Percentiles rank a stretch among this genome's conserved stretches.
Evolutionary conservation across 2,113 vertebrate genomes (phyloP).

Genomic region (Dasyprocta punctata): DNA sequence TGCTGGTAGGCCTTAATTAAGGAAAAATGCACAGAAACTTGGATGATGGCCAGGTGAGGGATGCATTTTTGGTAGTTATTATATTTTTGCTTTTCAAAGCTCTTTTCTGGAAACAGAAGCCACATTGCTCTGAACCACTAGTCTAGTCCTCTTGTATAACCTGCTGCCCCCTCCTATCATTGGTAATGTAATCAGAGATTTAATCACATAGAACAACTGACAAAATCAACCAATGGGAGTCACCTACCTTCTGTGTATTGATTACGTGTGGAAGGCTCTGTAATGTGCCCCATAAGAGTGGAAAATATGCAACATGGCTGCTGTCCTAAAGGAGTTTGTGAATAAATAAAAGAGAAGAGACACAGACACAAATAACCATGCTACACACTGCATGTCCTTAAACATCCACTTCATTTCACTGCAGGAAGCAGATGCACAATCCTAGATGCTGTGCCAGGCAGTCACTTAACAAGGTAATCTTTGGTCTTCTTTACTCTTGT

Average conservation of each 20-base stretch:
- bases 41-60: neutral
- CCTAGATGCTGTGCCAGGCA: neutral
- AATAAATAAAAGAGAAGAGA: neutral
- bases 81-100: neutral
- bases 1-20: neutral
- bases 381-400: neutral
- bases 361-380: neutral
- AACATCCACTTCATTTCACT: conserved; percentile 21
- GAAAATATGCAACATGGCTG: neutral
- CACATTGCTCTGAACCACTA: neutral
- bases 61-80: conserved; percentile 10
- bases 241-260: neutral
- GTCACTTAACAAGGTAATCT: neutral
- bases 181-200: neutral
- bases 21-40: conserved; percentile 33
- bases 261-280: neutral
- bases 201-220: neutral
- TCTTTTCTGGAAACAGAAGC: neutral
- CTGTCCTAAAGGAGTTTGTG: neutral
- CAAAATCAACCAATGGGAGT: conserved; percentile 2
- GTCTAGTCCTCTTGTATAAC: neutral
- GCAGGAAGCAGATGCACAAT: neutral
- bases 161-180: neutral
- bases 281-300: neutral
- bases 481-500: neutral